Evolutionary conservation across 2,888 invertebrate species (phyloP).

Genomic region (Tridacna crocea): DNA sequence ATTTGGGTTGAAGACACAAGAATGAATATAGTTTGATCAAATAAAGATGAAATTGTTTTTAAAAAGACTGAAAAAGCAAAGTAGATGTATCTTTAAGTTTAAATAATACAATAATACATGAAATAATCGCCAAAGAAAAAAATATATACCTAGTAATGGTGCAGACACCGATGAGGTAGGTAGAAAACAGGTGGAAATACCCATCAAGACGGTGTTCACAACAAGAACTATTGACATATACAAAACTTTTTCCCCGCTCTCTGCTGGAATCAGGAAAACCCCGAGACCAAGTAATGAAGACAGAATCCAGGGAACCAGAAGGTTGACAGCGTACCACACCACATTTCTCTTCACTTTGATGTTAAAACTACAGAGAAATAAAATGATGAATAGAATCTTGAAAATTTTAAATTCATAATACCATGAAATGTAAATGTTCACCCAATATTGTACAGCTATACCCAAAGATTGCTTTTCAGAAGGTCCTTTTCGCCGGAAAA

Average conservation of each 20-base stretch:
- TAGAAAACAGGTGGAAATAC: neutral
- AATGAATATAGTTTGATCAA: no score
- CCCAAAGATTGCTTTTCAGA: no score
- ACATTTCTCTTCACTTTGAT: conserved; percentile 7
- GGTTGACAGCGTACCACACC: conserved; percentile 5
- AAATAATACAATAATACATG: no score
- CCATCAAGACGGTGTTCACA: conserved; percentile 4
- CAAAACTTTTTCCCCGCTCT: conserved; percentile 9
- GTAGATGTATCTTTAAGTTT: no score
- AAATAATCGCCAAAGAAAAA: neutral
- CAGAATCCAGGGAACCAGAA: conserved; percentile 6
- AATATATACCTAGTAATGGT: conserved; percentile 11
- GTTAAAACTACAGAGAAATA: neutral
- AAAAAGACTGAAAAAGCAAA: no score
- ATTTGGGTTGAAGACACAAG: no score
- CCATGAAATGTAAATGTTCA: neutral
- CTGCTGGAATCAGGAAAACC: conserved; percentile 18
- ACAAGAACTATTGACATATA: conserved; percentile 16
- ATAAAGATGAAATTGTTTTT: no score
- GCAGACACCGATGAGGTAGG: neutral
- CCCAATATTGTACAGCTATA: no score
- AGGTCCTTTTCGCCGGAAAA: no score
- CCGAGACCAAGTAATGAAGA: conserved; percentile 13
- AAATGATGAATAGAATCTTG: neutral
- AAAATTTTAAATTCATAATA: neutral